Base-by-base conservation (phyloP, 2,888 invertebrate genomes). In the Drosophila anomalipes region DNA sequence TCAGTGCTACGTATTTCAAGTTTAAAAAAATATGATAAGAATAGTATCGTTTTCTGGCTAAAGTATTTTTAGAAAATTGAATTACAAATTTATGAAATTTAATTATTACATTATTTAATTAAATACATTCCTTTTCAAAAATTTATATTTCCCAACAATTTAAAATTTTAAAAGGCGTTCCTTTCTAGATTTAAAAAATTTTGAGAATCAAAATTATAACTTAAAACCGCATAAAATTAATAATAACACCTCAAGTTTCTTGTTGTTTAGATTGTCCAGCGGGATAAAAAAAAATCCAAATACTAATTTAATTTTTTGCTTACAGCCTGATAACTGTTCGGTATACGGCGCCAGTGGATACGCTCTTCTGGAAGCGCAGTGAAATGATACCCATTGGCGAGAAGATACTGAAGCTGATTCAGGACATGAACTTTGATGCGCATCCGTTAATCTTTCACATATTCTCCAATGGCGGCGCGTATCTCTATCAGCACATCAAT, bases 391-490 rank as follows among this genome's bases (percentile, higher is more conserved):
- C 94, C 7, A 95, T 96, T 68, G 96, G 96, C 4, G 94, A 94
- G 79, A 95, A 95, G 86, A 93, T 96, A 52, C 94, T 96, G 5
- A 95, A 95, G 88, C 93, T 96, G 30, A 94, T 96, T 62, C 92
- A 94, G 53, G 96, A 96, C 73, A 94, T 96, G 93, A 95, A 95
- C 85, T 94, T 96, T 71, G 95, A 96, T 89, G 94, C 95, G 41
- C 96, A 96, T 92, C 96, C 96, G 9, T 94, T 96, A 63, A 95
- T 97, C 74, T 95, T 97, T 91, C 97, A 97, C 87, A 94, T 96
- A 67, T 96, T 97, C 91, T 96, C 96, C 74, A 97, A 97, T 91
- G 92, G 96, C n/a, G 97, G 96, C 26, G 95, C 96, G 6, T 95
- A 95, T 89, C 94, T 96, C 14, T 96, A 96, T 91, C 95, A 93